Base-by-base conservation (phyloP, 2,888 invertebrate genomes). In the Lucinisca nassula region DNA sequence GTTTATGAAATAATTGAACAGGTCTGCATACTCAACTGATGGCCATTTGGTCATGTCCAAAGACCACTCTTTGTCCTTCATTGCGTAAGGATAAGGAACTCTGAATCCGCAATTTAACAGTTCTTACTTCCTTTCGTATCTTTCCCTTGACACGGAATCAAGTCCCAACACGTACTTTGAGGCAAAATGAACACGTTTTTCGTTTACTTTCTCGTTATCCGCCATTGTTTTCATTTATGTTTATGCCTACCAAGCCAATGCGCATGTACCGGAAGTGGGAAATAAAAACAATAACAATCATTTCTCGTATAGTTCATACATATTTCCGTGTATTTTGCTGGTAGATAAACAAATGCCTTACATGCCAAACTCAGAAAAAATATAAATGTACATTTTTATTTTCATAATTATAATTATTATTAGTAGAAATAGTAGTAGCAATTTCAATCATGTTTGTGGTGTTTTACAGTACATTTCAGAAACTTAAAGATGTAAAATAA, bases 1-100 rank as follows among this genome's bases (percentile, higher is more conserved):
- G 67, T 79, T 67, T 17, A 79, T 45, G 24, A 70, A 40, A 32
- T 79, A 79, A 49, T 79, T 79, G 49, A 70, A 79, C 1, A 79
- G 17, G 32, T 79, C 45, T 0, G 21, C 40, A 30, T 79, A 70
- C 32, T 30, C 24, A 30, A 70, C 67, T 12, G 2, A 8, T 4
- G 79, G 79, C 79, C 45, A 70, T 40, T 45, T 79, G 32, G 27
- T 70, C 40, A 79, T 17, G 35, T 35, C 32, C 14, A 21, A 21
- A 0, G 8, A 24, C 76, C 76, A 76, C 17, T 49, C 27, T 32
- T 49, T 75, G 8, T 45, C 45, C 45, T 8, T 45, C 17, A 45
- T 45, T 45, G 45, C 8, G 17, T 45, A 45, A 12, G 45, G 45
- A 45, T 45, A 8, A 12, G 45, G 45, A 12, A 45, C 45, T 17